Evolutionary conservation across 2,888 invertebrate species (phyloP), one percentile per base, ranked within the genome.

Genomic region (Agapostemon virescens): DNA sequence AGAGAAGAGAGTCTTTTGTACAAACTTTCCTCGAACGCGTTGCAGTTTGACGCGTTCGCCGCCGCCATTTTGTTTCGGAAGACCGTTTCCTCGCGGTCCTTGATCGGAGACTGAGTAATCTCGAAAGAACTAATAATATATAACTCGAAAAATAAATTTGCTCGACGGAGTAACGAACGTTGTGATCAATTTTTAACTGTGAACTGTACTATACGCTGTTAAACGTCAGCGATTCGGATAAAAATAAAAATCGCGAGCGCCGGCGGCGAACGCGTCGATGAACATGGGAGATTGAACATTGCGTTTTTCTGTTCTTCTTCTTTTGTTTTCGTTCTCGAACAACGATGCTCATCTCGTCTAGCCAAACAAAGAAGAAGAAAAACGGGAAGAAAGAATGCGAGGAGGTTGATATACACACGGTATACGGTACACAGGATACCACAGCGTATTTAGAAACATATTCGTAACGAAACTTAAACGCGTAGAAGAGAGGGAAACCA

Each of bases 381-480:
- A 69, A n/a, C 49, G 23, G 33, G 11, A 30, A 66, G 23, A 40
- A 63, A 26, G 1, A 36, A 63, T 26, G 33, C 7, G 23, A 52
- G 23, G 55, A 61, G n/a, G 45, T 67, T 40, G 73, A 72, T 55
- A 72, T 49, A 40, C 40, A 45, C 40, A 73, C 20, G 69, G 67
- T 79, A 70, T 73, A 74, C 79, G 71, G 71, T 75, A 61, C 70
- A 79, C 69, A 52, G 64, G 63, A 68, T 72, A 69, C 74, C 64
- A n/a, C n/a, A 63, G 75, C 58, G 75, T 81, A 79, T 72, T 69
- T 79, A 79, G 79, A 72, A 71, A 75, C 79, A 42, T 81, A 81
- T 81, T 79, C 72, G 80, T 81, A 80, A 79, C 69, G 40, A 42
- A 63, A 69, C 36, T 66, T 38, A 63, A 67, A 58, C 30, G 49